These are phyloP conservation scores for Osmerus mordax DNA, from an alignment of 2,113 vertebrate species.

Conservation along the genomic window DNA sequence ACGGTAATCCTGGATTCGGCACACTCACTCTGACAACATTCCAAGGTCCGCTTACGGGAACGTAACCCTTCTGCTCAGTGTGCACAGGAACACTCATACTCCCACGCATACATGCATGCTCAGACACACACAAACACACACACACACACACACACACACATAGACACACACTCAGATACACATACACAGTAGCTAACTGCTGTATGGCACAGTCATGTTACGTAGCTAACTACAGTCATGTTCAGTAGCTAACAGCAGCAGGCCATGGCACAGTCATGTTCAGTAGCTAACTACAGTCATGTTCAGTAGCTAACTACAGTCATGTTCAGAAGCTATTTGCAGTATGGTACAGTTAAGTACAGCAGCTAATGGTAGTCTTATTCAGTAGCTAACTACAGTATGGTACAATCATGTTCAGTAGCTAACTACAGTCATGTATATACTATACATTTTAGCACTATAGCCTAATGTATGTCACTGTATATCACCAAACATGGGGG, in stretches of 20 bases:
- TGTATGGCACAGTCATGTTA: neutral
- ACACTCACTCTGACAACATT: constrained; percentile 67
- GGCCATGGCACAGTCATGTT: too few relatives aligned
- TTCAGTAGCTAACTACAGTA: too few relatives aligned
- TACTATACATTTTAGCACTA: too few relatives aligned
- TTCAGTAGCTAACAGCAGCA: too few relatives aligned
- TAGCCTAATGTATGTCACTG: too few relatives aligned
- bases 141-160: neutral
- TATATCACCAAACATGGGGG: constrained; percentile 5
- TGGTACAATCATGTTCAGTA: too few relatives aligned
- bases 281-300: too few relatives aligned
- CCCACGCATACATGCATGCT: constrained; percentile 2
- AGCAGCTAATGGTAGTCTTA: too few relatives aligned
- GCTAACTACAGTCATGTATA: too few relatives aligned
- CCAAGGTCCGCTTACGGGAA: constrained; percentile 64
- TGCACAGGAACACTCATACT: constrained; percentile 1
- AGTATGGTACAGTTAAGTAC: too few relatives aligned
- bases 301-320: too few relatives aligned
- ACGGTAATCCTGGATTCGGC: constrained; percentile 70
- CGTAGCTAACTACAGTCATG: neutral
- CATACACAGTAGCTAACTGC: neutral
- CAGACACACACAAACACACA: constrained; percentile 4
- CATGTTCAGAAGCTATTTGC: too few relatives aligned
- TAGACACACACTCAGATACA: neutral
- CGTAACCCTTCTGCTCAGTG: neutral